Conservation (phyloP, 2,888 invertebrate species). For the Cheiracanthium punctorium region DNA sequence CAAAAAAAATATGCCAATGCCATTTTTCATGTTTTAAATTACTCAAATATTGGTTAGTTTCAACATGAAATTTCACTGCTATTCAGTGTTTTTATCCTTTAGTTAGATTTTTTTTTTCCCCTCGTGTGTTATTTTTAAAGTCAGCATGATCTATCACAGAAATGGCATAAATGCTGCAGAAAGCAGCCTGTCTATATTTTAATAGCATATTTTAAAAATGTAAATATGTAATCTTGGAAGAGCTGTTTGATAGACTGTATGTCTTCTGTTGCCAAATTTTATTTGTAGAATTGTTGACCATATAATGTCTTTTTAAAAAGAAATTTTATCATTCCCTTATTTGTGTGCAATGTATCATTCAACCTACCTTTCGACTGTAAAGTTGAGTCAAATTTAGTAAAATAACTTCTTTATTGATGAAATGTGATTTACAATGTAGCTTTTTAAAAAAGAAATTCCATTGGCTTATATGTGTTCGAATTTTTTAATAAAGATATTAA, state of each 20-base stretch:
- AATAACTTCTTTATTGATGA: constrained; percentile 62
- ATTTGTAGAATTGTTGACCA: constrained; percentile 51
- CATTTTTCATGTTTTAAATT: too few relatives aligned
- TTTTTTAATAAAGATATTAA: constrained; percentile 60
- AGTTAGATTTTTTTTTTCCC: not conserved
- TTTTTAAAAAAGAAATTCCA: constrained; percentile 69
- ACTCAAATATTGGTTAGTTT: too few relatives aligned
- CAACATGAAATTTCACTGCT: constrained; percentile 53
- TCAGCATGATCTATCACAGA: constrained; percentile 33
- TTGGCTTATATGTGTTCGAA: constrained; percentile 64
- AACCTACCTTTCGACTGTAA: constrained; percentile 66
- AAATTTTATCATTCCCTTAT: constrained; percentile 45
- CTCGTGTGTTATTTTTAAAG: not conserved
- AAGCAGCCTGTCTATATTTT: constrained; percentile 63
- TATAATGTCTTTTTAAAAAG: constrained; percentile 9
- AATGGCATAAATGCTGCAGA: constrained; percentile 34
- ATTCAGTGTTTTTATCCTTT: constrained; percentile 11
- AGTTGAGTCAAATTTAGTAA: constrained; percentile 49
- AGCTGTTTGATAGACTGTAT: constrained; percentile 52
- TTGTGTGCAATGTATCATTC: constrained; percentile 46
- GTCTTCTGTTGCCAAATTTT: constrained; percentile 67
- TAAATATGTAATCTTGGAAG: constrained; percentile 59
- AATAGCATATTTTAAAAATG: constrained; percentile 66
- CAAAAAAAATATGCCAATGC: too few relatives aligned
- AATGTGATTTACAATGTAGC: constrained; percentile 69